phyloP scores from a whole-genome alignment of 2,888 invertebrate genomes.

The Heliconius sara region DNA sequence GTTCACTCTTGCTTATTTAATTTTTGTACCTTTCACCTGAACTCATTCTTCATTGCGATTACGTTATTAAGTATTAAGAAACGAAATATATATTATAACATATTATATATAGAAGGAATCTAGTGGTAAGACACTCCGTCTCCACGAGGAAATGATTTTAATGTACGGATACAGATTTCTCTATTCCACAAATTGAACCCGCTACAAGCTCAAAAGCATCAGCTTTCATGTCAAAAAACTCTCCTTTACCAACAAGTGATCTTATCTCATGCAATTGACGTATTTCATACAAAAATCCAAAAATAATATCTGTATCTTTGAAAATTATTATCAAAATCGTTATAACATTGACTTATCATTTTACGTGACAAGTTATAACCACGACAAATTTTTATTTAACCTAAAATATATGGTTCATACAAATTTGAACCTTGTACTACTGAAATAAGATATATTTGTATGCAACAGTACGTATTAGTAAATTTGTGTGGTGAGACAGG shows the following conservation, averaged over 20 bases:
- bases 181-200: background rate
- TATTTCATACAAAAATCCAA: constrained; percentile 22
- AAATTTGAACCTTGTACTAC: constrained; percentile 8
- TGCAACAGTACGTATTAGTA: background rate
- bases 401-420: background rate
- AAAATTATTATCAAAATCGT: constrained; percentile 26
- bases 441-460: background rate
- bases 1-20: too few species aligned
- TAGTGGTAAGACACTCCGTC: too few species aligned
- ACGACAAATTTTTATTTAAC: background rate
- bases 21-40: too few species aligned
- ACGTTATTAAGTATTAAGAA: too few species aligned
- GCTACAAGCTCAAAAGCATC: background rate
- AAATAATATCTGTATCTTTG: background rate
- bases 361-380: constrained; percentile 31
- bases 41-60: too few species aligned
- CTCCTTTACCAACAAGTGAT: background rate
- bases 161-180: too few species aligned
- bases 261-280: constrained; percentile 7
- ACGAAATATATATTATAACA: too few species aligned
- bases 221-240: background rate
- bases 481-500: constrained; percentile 26
- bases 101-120: too few species aligned
- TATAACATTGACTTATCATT: constrained; percentile 27
- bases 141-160: too few species aligned